phyloP scores from a whole-genome alignment of 2,113 vertebrate genomes.

The Lasiurus cinereus region DNA sequence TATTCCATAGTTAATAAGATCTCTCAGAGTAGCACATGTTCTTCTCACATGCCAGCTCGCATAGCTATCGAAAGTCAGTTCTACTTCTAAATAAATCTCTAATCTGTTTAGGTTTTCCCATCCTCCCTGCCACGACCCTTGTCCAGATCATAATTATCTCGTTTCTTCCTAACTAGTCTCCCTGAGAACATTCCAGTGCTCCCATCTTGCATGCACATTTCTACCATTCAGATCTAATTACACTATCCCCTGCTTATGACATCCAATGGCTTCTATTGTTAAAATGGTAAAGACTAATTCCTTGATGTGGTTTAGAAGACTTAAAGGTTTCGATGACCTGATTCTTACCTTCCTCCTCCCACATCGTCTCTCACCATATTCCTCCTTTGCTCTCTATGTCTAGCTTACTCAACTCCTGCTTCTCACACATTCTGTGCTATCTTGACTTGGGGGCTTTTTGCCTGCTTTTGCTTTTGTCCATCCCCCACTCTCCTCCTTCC shows the following conservation, averaged over 20 bases:
- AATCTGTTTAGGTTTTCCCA: background rate
- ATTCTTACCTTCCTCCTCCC: background rate
- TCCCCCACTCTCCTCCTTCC: background rate
- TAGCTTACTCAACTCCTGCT: background rate
- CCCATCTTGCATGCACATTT: background rate
- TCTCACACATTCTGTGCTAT: background rate
- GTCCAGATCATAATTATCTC: background rate
- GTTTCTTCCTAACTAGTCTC: background rate
- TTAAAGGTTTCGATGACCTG: background rate
- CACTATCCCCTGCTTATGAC: background rate
- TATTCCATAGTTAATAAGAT: background rate
- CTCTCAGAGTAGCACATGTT: background rate
- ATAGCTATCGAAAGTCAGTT: background rate
- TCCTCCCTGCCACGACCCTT: background rate
- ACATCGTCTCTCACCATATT: rapidly evolving
- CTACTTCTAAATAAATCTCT: background rate
- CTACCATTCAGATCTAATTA: background rate
- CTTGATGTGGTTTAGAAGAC: background rate
- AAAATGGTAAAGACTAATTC: background rate
- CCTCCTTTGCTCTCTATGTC: background rate
- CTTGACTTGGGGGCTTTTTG: background rate
- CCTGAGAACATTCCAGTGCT: background rate
- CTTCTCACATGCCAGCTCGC: background rate
- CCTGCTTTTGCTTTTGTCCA: background rate
- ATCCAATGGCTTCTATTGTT: background rate